These are phyloP conservation scores for Morpho helenor DNA, from an alignment of 2,888 invertebrate species.

Conservation along the genomic window DNA sequence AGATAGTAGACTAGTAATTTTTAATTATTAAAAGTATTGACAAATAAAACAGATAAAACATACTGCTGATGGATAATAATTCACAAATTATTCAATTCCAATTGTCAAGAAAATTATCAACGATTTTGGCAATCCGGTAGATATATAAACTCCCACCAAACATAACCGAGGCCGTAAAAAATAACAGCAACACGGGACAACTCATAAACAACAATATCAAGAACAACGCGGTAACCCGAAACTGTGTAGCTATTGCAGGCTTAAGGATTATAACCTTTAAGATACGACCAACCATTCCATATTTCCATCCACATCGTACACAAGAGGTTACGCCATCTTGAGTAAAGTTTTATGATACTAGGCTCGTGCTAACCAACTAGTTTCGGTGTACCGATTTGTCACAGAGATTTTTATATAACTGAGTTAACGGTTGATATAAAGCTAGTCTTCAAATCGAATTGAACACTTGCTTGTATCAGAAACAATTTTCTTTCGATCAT, in stretches of 20 bases:
- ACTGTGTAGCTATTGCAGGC: constrained; percentile 15
- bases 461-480: too few relatives aligned
- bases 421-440: background rate
- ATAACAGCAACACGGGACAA: constrained; percentile 6
- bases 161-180: background rate
- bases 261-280: constrained; percentile 19
- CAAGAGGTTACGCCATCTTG: constrained; percentile 21
- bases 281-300: constrained; percentile 12
- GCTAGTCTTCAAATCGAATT: too few relatives aligned
- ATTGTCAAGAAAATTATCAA: background rate
- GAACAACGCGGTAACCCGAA: constrained; percentile 14
- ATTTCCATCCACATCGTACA: constrained; percentile 14
- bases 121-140: background rate
- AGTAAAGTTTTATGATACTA: constrained; percentile 23
- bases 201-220: constrained; percentile 14
- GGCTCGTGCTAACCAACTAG: constrained; percentile 17
- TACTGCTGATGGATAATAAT: too few relatives aligned
- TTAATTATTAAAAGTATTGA: too few relatives aligned
- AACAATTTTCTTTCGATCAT: too few relatives aligned
- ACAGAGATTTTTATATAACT: constrained; percentile 5
- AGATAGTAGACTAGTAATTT: too few relatives aligned
- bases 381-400: constrained; percentile 13
- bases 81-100: background rate
- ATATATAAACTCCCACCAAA: background rate
- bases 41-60: too few relatives aligned